These are phyloP conservation scores for Nannoperca obscura DNA, from an alignment of 2,797 vertebrate genomes.

Conservation along the genomic window DNA sequence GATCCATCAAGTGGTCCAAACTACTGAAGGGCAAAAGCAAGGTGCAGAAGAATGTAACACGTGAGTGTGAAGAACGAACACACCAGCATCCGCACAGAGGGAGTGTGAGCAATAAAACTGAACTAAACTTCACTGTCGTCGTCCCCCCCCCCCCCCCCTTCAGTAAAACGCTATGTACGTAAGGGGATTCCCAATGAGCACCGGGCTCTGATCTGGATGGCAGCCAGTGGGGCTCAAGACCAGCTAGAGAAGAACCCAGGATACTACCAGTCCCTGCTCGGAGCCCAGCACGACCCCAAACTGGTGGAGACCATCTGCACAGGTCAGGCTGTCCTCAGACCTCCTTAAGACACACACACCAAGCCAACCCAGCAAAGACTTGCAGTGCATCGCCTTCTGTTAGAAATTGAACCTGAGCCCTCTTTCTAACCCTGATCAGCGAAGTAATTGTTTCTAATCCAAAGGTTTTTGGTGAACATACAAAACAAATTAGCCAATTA, in stretches of 20 bases:
- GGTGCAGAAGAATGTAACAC: constrained; percentile 88
- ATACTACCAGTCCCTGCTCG: constrained; percentile 90
- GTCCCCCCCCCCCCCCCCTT: neutral
- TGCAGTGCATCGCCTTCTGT: neutral
- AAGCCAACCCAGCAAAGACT: neutral
- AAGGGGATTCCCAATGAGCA: constrained; percentile 95
- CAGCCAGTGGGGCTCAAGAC: constrained; percentile 92
- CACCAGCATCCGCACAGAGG: neutral
- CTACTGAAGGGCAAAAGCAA: constrained; percentile 86
- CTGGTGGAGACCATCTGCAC: constrained; percentile 92
- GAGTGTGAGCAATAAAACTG: neutral
- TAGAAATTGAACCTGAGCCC: neutral
- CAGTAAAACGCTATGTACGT: constrained; percentile 97
- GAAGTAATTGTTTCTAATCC: neutral
- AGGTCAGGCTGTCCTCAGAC: constrained; percentile 81
- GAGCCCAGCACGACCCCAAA: constrained; percentile 85
- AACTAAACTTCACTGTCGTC: constrained; percentile 3
- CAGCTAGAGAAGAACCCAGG: constrained; percentile 91
- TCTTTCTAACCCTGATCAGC: neutral
- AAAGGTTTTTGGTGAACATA: neutral
- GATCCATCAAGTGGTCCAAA: constrained; percentile 94
- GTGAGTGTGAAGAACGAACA: constrained; percentile 80
- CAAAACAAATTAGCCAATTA: neutral
- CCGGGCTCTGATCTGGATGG: constrained; percentile 93
- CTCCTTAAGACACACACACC: neutral